Conservation (phyloP, 2,888 invertebrate genomes). For the Trichogramma dendrolimi region DNA sequence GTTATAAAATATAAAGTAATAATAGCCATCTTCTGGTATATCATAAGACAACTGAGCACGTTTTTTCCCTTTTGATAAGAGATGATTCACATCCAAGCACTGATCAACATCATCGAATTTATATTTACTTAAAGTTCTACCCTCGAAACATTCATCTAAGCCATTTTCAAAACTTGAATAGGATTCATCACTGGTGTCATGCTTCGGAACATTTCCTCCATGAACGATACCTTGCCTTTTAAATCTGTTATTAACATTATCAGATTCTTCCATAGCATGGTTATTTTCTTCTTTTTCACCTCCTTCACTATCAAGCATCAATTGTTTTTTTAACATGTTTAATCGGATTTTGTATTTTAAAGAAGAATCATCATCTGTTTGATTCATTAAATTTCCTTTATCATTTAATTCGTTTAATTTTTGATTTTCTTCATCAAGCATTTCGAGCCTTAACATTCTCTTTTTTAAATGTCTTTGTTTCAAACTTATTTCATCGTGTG, state of each 20-base stretch:
- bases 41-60: conserved; percentile 69
- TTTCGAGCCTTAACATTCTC: conserved; percentile 29
- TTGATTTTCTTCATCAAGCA: conserved; percentile 27
- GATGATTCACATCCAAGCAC: conserved; percentile 67
- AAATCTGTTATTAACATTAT: conserved; percentile 46
- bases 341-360: conserved; percentile 25
- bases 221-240: conserved; percentile 73
- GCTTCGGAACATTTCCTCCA: conserved; percentile 66
- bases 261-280: conserved; percentile 35
- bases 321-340: conserved; percentile 29
- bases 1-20: conserved; percentile 85
- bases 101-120: conserved; percentile 66
- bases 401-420: conserved; percentile 28
- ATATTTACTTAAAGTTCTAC: conserved; percentile 69
- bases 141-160: conserved; percentile 71
- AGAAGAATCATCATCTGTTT: conserved; percentile 17
- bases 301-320: conserved; percentile 27
- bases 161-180: conserved; percentile 81
- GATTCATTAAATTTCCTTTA: conserved; percentile 19
- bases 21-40: conserved; percentile 74
- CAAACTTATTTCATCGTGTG: conserved; percentile 23
- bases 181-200: conserved; percentile 63
- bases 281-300: conserved; percentile 30
- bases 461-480: conserved; percentile 37
- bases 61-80: conserved; percentile 66